These are phyloP conservation scores for Crocallis elinguaria DNA, from an alignment of 2,888 invertebrate species.

Conservation along the genomic window DNA sequence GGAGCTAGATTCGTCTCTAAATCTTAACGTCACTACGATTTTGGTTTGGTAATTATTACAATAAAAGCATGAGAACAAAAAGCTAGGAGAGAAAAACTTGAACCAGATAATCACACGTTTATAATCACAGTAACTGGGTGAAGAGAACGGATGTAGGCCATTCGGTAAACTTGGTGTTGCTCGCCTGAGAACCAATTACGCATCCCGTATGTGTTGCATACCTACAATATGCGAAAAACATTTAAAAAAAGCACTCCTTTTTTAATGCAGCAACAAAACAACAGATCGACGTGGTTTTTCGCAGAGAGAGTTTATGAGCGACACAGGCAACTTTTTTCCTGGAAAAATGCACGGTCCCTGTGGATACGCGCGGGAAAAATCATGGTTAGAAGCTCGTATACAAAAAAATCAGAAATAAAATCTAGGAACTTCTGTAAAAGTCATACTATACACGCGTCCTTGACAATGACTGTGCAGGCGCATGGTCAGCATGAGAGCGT, in stretches of 20 bases:
- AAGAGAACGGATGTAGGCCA: constrained; percentile 37
- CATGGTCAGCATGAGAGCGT: constrained; percentile 48
- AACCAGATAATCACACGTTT: background rate
- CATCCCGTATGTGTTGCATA: constrained; percentile 55
- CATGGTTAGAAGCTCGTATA: background rate
- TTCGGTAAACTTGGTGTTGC: constrained; percentile 40
- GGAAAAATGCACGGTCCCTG: too few relatives aligned
- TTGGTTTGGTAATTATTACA: too few relatives aligned
- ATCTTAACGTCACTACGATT: too few relatives aligned
- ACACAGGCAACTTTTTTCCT: background rate
- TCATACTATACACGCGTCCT: constrained; percentile 48
- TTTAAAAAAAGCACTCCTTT: background rate
- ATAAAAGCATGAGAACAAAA: too few relatives aligned
- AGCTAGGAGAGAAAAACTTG: background rate
- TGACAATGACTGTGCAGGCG: constrained; percentile 61
- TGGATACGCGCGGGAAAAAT: too few relatives aligned
- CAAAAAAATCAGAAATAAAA: background rate
- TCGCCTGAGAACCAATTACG: constrained; percentile 48
- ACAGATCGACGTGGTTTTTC: too few relatives aligned
- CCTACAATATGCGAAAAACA: background rate
- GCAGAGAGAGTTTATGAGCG: background rate
- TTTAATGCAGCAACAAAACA: too few relatives aligned
- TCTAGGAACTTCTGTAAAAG: constrained; percentile 39
- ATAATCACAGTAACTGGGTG: background rate
- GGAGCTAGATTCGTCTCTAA: too few relatives aligned